phyloP scores from a whole-genome alignment of 2,888 invertebrate genomes.

The Drosophila kuntzei region DNA sequence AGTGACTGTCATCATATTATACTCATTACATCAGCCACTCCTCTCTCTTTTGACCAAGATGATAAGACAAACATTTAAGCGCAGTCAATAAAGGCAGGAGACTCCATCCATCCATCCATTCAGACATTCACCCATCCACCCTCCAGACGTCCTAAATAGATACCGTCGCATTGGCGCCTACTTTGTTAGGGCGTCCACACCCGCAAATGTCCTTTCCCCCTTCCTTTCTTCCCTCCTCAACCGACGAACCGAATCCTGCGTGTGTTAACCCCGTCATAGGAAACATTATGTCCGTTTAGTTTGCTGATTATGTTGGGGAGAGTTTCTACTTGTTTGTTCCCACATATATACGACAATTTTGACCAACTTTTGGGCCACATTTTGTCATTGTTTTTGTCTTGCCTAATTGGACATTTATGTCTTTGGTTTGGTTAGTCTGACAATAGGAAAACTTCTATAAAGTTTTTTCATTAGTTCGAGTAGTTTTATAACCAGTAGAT shows the following conservation, averaged over 20 bases:
- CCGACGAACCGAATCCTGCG: conserved; percentile 33
- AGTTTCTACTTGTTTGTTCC: conserved; percentile 28
- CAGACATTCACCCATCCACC: conserved; percentile 15
- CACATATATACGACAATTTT: neutral
- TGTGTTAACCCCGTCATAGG: conserved; percentile 18
- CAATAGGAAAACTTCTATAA: conserved; percentile 12
- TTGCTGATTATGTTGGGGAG: conserved; percentile 43
- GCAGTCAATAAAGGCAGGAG: conserved; percentile 29
- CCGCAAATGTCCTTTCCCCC: conserved; percentile 11
- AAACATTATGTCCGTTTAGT: conserved; percentile 54
- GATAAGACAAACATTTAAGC: conserved; percentile 54
- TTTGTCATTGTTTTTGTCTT: conserved; percentile 13
- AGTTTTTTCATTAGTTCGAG: conserved; percentile 8
- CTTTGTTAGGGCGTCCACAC: conserved; percentile 32
- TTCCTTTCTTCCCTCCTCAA: too few relatives aligned
- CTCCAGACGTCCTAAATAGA: conserved; percentile 48
- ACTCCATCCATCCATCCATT: conserved; percentile 1
- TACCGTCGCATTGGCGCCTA: conserved; percentile 64
- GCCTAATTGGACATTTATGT: conserved; percentile 34
- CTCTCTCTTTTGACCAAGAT: neutral
- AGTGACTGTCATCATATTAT: conserved; percentile 55
- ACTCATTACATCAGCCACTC: conserved; percentile 47
- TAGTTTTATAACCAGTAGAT: neutral
- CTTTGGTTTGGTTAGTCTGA: neutral
- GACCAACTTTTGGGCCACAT: conserved; percentile 25